phyloP scores from a whole-genome alignment of 2,888 invertebrate genomes.

The Disparrhopalites patrizii region DNA sequence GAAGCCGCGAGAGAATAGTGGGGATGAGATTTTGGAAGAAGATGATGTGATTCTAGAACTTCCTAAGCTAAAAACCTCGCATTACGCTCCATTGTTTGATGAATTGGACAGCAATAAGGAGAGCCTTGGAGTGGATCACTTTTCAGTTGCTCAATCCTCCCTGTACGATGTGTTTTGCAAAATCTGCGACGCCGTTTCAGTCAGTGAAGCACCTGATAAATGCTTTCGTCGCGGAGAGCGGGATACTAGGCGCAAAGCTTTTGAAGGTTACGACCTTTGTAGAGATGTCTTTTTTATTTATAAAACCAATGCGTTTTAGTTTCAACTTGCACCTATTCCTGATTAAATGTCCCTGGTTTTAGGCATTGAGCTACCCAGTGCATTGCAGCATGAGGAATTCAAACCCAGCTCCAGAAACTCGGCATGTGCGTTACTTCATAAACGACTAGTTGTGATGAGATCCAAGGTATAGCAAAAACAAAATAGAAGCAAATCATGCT shows the following conservation, averaged over 20 bases:
- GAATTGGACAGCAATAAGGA: constrained; percentile 34
- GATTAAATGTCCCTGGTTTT: too few relatives aligned
- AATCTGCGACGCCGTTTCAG: constrained; percentile 36
- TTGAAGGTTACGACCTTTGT: constrained; percentile 14
- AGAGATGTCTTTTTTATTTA: background rate
- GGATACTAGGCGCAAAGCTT: constrained; percentile 26
- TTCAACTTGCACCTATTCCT: too few relatives aligned
- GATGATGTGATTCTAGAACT: constrained; percentile 33
- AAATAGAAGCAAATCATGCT: too few relatives aligned
- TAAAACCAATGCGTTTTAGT: too few relatives aligned
- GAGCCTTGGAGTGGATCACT: constrained; percentile 27
- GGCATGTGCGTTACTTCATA: constrained; percentile 25
- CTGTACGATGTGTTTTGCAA: constrained; percentile 43
- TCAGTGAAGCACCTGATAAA: constrained; percentile 35
- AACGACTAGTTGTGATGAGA: constrained; percentile 26
- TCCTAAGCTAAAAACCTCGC: constrained; percentile 14
- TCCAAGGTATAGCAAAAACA: constrained; percentile 15
- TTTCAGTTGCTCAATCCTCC: constrained; percentile 30
- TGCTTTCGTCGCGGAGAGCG: constrained; percentile 33
- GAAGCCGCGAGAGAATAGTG: background rate
- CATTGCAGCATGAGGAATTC: constrained; percentile 20
- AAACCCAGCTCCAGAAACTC: constrained; percentile 16
- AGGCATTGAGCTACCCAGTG: background rate
- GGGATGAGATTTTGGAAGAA: constrained; percentile 19
- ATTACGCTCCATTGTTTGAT: constrained; percentile 36